Conservation (phyloP, 2,888 invertebrate genomes). For the Hedya salicella region DNA sequence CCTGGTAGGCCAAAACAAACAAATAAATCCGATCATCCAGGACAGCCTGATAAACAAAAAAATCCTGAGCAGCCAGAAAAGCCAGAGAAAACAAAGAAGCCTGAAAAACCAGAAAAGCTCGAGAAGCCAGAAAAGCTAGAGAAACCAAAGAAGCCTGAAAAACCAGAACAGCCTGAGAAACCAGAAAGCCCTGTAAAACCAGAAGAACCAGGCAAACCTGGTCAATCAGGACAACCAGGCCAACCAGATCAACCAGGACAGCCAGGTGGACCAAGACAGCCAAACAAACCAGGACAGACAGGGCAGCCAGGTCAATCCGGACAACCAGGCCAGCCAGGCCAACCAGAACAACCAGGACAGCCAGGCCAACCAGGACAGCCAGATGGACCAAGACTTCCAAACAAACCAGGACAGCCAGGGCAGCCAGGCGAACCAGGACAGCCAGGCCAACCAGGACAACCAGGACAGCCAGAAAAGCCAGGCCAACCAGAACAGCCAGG, state of each 20-base stretch:
- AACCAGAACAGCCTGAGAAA: not conserved
- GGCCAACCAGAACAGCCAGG: conserved; percentile 7
- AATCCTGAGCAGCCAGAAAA: not conserved
- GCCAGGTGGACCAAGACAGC: not conserved
- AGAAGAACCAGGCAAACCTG: not conserved
- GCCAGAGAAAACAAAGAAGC: not conserved
- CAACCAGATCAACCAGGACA: not conserved
- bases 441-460: not conserved
- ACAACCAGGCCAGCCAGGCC: not conserved
- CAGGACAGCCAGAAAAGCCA: not conserved
- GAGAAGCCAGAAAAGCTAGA: not conserved
- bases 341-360: not conserved
- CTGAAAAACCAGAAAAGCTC: not conserved
- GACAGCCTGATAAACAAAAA: not conserved
- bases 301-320: not conserved
- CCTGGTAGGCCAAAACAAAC: too few species aligned
- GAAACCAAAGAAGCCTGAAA: too few species aligned
- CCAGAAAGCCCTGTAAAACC: not conserved
- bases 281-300: not conserved
- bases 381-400: not conserved
- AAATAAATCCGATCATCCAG: conserved; percentile 1
- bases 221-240: too few species aligned
- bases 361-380: not conserved
- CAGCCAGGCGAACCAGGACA: not conserved
- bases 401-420: not conserved